Percentiles rank a stretch among this genome's conserved stretches.
Evolutionary conservation across 2,888 invertebrate genomes (phyloP).

Genomic region (Druceiella hillmani): DNA sequence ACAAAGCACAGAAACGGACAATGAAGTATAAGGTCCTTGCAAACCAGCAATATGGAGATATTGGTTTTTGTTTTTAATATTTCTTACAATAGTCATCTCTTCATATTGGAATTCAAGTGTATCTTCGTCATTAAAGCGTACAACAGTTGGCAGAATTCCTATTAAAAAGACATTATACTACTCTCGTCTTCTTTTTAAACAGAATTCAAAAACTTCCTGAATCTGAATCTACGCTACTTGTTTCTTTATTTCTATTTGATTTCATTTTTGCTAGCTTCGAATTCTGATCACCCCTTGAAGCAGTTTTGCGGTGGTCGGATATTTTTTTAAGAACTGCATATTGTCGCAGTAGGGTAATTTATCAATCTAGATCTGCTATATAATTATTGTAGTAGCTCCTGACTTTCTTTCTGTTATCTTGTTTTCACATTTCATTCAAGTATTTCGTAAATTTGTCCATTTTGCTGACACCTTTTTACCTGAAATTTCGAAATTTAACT

Average conservation of each 20-base stretch:
- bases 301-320: too few relatives aligned
- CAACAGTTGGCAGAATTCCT: slow-evolving; percentile 24
- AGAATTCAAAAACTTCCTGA: slow-evolving; percentile 24
- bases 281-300: background rate
- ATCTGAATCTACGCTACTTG: slow-evolving; percentile 22
- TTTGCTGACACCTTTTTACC: slow-evolving; percentile 18
- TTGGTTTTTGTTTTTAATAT: slow-evolving; percentile 22
- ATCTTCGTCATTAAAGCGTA: slow-evolving; percentile 24
- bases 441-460: slow-evolving; percentile 22
- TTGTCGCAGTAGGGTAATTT: slow-evolving; percentile 19
- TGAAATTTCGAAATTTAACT: slow-evolving; percentile 15
- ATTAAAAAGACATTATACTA: slow-evolving; percentile 24
- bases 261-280: background rate
- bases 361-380: too few relatives aligned
- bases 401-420: slow-evolving; percentile 21
- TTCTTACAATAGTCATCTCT: slow-evolving; percentile 21
- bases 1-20: too few relatives aligned
- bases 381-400: slow-evolving; percentile 20
- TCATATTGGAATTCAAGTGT: slow-evolving; percentile 26
- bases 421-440: slow-evolving; percentile 19
- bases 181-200: slow-evolving; percentile 24
- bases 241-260: slow-evolving; percentile 17
- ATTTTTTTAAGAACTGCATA: slow-evolving; percentile 6
- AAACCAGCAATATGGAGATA: too few relatives aligned
- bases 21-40: too few relatives aligned